Percentiles rank a stretch among this genome's conserved stretches.
Conservation (phyloP, 2,888 invertebrate genomes). For the Dryobota labecula region DNA sequence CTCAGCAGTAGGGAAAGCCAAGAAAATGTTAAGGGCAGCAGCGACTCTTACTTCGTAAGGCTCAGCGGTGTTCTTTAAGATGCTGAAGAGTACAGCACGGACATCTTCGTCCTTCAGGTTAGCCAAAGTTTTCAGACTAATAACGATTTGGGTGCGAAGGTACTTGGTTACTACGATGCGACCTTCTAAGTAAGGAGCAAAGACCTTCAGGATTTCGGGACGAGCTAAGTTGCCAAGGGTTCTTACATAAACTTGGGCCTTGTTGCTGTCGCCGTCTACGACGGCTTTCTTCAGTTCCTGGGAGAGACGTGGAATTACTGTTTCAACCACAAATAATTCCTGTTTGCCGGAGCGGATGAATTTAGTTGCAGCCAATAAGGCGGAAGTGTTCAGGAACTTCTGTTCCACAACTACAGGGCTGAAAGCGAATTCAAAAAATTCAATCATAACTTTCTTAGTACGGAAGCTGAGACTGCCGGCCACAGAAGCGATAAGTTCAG, state of each 20-base stretch:
- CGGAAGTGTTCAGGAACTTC: conserved; percentile 87
- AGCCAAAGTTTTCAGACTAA: conserved; percentile 89
- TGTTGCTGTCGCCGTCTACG: conserved; percentile 86
- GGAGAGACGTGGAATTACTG: conserved; percentile 91
- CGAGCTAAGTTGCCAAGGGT: conserved; percentile 92
- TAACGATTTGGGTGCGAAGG: conserved; percentile 92
- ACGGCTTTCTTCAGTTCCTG: conserved; percentile 90
- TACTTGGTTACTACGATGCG: conserved; percentile 89
- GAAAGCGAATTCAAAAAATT: conserved; percentile 90
- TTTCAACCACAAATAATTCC: conserved; percentile 87
- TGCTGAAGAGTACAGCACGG: conserved; percentile 91
- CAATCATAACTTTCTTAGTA: conserved; percentile 90
- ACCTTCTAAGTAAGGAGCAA: conserved; percentile 93
- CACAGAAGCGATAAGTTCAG: conserved; percentile 89
- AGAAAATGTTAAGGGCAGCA: conserved; percentile 91
- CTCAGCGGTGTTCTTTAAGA: conserved; percentile 92
- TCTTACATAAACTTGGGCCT: conserved; percentile 91
- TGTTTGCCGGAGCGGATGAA: conserved; percentile 91
- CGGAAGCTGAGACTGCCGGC: conserved; percentile 90
- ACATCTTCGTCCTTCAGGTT: conserved; percentile 86
- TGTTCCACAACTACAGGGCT: conserved; percentile 89
- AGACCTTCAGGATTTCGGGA: conserved; percentile 90
- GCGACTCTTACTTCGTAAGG: conserved; percentile 92
- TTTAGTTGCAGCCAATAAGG: conserved; percentile 90
- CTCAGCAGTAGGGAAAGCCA: conserved; percentile 89